These are phyloP conservation scores for Stratiomys singularior DNA, from an alignment of 2,888 invertebrate genomes.

Conservation along the genomic window DNA sequence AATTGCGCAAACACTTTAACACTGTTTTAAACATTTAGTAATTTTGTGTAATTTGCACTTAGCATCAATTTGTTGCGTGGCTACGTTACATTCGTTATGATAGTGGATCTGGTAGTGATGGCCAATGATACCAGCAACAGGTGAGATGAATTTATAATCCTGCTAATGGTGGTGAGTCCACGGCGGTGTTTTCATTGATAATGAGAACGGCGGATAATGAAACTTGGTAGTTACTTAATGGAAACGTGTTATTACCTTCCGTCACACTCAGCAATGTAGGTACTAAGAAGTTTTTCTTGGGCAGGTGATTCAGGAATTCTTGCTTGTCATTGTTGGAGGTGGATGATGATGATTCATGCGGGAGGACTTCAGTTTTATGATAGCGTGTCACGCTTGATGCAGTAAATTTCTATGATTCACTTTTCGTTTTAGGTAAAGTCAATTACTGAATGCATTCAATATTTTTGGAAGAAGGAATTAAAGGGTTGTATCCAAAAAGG, in stretches of 20 bases:
- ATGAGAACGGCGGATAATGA: not conserved
- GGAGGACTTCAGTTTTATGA: not conserved
- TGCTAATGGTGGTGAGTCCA: conserved; percentile 4
- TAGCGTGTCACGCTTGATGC: conserved; percentile 1
- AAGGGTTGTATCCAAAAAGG: no score
- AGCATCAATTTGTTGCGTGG: conserved; percentile 39
- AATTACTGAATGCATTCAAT: not conserved
- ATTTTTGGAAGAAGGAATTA: no score
- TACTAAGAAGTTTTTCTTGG: conserved; percentile 15
- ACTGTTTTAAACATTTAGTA: conserved; percentile 33
- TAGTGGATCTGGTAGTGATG: not conserved
- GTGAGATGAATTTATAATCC: conserved; percentile 41
- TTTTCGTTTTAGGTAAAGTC: not conserved
- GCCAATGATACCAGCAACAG: conserved; percentile 21
- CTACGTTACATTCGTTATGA: no score
- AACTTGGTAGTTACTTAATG: conserved; percentile 15
- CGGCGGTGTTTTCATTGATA: conserved; percentile 2
- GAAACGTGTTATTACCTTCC: no score
- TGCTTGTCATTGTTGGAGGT: not conserved
- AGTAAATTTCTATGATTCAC: conserved; percentile 19
- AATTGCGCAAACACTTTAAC: conserved; percentile 34
- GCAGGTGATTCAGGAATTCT: conserved; percentile 30
- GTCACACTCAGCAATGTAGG: no score
- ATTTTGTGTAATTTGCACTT: conserved; percentile 43
- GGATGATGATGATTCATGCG: conserved; percentile 18